Conservation (phyloP, 2,888 invertebrate genomes). For the Taphrorychus bicolor region DNA sequence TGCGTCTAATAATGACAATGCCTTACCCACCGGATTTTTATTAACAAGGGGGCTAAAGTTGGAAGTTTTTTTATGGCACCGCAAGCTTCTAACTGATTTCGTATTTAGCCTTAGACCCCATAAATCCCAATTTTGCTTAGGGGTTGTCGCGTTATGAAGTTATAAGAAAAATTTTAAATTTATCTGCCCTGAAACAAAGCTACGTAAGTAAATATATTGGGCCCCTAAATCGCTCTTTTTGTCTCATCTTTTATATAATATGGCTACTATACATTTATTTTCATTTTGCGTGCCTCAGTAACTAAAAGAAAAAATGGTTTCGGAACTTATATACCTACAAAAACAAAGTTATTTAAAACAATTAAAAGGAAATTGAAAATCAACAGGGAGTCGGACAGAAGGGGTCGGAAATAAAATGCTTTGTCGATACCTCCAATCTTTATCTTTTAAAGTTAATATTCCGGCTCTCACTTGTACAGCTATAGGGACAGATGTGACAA, state of each 20-base stretch:
- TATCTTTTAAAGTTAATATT: conserved; percentile 35
- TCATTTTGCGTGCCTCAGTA: neutral
- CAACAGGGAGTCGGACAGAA: too few species aligned
- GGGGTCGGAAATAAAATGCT: conserved; percentile 30
- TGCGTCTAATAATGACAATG: conserved; percentile 53
- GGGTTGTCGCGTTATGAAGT: conserved; percentile 40
- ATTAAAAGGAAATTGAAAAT: too few species aligned
- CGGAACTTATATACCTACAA: too few species aligned
- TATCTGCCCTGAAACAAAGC: conserved; percentile 4
- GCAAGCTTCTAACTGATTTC: conserved; percentile 46
- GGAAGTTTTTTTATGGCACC: conserved; percentile 50
- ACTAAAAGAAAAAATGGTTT: too few species aligned
- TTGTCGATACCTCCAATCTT: conserved; percentile 36
- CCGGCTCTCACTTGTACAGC: conserved; percentile 33
- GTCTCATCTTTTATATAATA: neutral
- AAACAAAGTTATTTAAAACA: too few species aligned
- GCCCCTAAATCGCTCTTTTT: neutral
- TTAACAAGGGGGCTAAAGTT: conserved; percentile 51
- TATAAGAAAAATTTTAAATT: conserved; percentile 24
- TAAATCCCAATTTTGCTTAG: conserved; percentile 48
- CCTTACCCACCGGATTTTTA: conserved; percentile 50
- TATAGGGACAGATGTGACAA: conserved; percentile 41
- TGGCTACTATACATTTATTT: conserved; percentile 3
- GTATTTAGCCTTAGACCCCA: conserved; percentile 45
- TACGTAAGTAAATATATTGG: neutral